Evolutionary conservation across 2,888 invertebrate genomes (phyloP), one percentile per base, ranked within the genome.

Genomic region (Smittia sp.): DNA sequence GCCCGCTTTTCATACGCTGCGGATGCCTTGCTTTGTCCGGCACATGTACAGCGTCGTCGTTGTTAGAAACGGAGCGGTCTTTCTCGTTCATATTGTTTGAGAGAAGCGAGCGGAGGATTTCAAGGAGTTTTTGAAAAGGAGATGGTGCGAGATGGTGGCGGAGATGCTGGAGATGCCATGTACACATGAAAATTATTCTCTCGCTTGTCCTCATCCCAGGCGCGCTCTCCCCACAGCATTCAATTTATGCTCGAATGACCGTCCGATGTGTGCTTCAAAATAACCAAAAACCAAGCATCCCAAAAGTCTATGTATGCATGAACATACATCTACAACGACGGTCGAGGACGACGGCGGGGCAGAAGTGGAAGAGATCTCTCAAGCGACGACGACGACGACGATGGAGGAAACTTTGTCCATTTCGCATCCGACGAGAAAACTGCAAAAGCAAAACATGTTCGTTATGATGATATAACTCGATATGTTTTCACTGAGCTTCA

Each of bases 171-270:
- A 63, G 38, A 68, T 68, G 69, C 18, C 67, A 39, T 38, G 24
- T 32, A 69, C 54, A 69, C 54, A 69, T 72, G 72, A 72, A 72
- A 72, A 72, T 72, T 62, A 62, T 72, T 69, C 27, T 52, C 69
- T 18, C 27, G 1, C 20, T 46, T 25, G 22, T 24, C 67, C 32
- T 39, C 22, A 13, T 3, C 20, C 68, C 7, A 32, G 1, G 15
- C 20, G 7, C 22, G 15, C 18, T 7, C 58, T 20, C 46, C 27
- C 32, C 32, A 32, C 62, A 72, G 32, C 72, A 39, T 72, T 72
- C 72, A 72, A 72, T 72, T 72, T 72, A 72, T 62, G 62, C 72
- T 72, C 72, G 72, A 72, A 72, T 72, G 72, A 72, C 72, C 72
- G 52, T 62, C 39, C 72, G 7, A 39, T 72, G 72, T 62, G 32